Percentiles rank a stretch among this genome's conserved stretches.
Evolutionary conservation across 2,797 vertebrate genomes (phyloP).

Genomic region (Dryobates pubescens): DNA sequence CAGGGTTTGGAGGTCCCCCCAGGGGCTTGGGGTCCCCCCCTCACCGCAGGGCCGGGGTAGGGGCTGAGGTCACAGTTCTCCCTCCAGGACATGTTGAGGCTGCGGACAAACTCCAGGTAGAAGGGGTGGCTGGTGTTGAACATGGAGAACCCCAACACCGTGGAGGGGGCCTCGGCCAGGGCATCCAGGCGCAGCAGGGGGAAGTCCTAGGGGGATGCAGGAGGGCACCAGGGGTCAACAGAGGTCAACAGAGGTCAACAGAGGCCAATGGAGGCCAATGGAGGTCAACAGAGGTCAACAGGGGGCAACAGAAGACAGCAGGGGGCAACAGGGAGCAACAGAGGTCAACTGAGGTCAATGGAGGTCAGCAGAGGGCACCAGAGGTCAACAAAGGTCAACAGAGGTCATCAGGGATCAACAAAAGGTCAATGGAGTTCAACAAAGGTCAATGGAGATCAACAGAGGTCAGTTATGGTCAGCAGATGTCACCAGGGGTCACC

Average conservation of each 20-base stretch:
- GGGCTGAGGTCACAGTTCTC: conserved; percentile 88
- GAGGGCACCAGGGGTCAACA: no score
- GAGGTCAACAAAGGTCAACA: no score
- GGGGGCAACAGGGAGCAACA: no score
- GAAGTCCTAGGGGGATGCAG: conserved; percentile 82
- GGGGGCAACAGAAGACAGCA: no score
- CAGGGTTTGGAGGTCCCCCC: background rate
- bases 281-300: background rate
- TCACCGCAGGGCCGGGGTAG: conserved; percentile 78
- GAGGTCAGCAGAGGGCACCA: background rate
- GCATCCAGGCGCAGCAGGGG: conserved; percentile 89
- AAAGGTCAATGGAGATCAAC: background rate
- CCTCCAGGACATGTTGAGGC: conserved; percentile 94
- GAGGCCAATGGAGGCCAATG: no score
- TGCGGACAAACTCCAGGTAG: conserved; percentile 90
- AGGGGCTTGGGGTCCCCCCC: background rate
- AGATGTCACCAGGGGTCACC: no score
- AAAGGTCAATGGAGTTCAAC: background rate
- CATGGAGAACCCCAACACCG: conserved; percentile 94
- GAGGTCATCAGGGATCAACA: background rate
- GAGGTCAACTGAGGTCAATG: background rate
- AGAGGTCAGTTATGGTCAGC: background rate
- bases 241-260: no score
- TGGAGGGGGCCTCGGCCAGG: conserved; percentile 89
- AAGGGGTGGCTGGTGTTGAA: conserved; percentile 92